Conservation (phyloP, 2,113 vertebrate genomes). For the Synchiropus splendidus region DNA sequence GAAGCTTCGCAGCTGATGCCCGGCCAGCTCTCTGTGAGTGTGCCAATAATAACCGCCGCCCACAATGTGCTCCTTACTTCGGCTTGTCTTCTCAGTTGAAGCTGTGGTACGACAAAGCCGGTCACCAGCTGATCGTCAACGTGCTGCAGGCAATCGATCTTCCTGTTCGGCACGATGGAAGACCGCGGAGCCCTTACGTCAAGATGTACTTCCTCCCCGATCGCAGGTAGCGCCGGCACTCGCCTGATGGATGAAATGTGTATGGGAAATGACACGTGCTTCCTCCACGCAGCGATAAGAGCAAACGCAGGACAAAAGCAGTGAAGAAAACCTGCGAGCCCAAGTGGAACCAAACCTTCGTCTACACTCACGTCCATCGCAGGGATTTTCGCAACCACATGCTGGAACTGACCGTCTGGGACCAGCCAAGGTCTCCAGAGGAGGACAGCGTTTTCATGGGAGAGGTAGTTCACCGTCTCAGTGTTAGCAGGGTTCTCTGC, state of each 20-base stretch:
- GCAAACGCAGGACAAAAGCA: slow-evolving; percentile 95
- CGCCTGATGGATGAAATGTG: too few relatives aligned
- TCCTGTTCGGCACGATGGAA: slow-evolving; percentile 79
- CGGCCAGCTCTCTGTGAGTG: slow-evolving; percentile 87
- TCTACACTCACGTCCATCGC: slow-evolving; percentile 92
- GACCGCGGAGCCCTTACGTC: slow-evolving; percentile 92
- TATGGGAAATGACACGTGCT: too few relatives aligned
- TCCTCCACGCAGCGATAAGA: slow-evolving; percentile 71
- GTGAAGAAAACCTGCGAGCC: slow-evolving; percentile 93
- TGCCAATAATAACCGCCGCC: not conserved
- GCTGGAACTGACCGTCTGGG: slow-evolving; percentile 97
- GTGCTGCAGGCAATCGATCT: slow-evolving; percentile 89
- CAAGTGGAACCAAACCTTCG: slow-evolving; percentile 97
- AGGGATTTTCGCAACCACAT: slow-evolving; percentile 96
- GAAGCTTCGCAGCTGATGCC: slow-evolving; percentile 89
- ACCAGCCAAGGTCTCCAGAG: slow-evolving; percentile 89
- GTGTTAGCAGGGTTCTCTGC: too few relatives aligned
- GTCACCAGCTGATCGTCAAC: slow-evolving; percentile 94
- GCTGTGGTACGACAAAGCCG: slow-evolving; percentile 95
- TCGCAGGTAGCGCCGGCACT: slow-evolving; percentile 53
- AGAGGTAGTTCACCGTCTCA: slow-evolving; percentile 79
- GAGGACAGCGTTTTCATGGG: slow-evolving; percentile 95
- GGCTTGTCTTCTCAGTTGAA: slow-evolving; percentile 80
- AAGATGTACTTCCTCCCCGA: slow-evolving; percentile 99
- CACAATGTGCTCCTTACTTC: not conserved